Evolutionary conservation across 2,113 vertebrate genomes (phyloP), one percentile per base, ranked within the genome.

Genomic region (Dasyprocta punctata): DNA sequence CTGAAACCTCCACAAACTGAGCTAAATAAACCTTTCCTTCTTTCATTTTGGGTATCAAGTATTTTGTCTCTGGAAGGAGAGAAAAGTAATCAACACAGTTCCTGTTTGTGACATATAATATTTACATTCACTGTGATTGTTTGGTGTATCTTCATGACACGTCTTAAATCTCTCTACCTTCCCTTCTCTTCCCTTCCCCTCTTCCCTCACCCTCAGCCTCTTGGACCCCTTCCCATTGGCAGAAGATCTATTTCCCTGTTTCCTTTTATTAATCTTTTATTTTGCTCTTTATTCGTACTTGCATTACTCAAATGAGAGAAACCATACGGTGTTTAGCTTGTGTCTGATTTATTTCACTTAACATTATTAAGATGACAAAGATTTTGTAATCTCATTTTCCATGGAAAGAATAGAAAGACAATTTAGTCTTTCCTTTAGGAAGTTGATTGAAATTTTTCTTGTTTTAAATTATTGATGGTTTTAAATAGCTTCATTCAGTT

Each of bases 341-440:
- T 49, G 44, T 78, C 13, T 78, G 26, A 49, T 47, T 30, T 78
- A 30, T 78, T 77, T 78, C 7, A 49, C 75, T 78, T 78, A 49
- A 47, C 14, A 49, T 78, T 78, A 78, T 49, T 93, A n/a, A 36
- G 58, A 84, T 77, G 81, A 90, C 30, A 95, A 82, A 90, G 89
- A 49, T 69, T 92, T 75, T 65, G 7, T 88, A 63, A 91, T 90
- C 24, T 63, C 73, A 30, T 75, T 96, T 92, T 86, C 49, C n/a
- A 1, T n/a, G 71, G 41, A 87, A 36, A 92, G 16, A 73, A 89
- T 49, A 89, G 49, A 54, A 93, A 67, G 82, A 81, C 47, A 90
- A 94, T 95, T 92, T 90, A 95, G 82, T 85, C 75, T 94, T 94
- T 89, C 12, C 69, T 96, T 49, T 90, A 47, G 44, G 17, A 54